Percentiles rank a stretch among this genome's conserved stretches.
Evolutionary conservation across 2,888 invertebrate genomes (phyloP).

Genomic region (Phymatocera aterrima): DNA sequence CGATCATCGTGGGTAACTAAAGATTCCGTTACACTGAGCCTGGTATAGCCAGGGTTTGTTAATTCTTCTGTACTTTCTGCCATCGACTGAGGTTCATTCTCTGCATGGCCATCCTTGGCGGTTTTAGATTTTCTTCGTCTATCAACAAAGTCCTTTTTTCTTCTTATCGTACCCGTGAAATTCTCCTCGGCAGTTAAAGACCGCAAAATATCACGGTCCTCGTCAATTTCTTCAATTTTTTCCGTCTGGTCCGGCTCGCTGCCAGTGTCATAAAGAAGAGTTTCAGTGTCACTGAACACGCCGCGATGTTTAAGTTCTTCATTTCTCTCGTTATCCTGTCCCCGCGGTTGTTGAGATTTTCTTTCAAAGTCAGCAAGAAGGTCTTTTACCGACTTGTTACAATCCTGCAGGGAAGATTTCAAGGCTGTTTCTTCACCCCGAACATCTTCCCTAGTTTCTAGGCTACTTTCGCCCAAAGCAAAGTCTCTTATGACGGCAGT

Average conservation of each 20-base stretch:
- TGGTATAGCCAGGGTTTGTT: constrained; percentile 62
- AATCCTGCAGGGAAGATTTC: constrained; percentile 58
- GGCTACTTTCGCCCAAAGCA: constrained; percentile 58
- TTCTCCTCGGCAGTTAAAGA: constrained; percentile 54
- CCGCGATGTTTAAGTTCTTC: constrained; percentile 68
- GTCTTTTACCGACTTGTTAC: constrained; percentile 73
- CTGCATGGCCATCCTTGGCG: constrained; percentile 50
- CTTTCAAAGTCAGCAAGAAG: constrained; percentile 74
- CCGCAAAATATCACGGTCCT: constrained; percentile 54
- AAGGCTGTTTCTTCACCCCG: constrained; percentile 48
- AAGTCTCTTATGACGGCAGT: constrained; percentile 60
- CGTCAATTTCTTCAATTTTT: constrained; percentile 67
- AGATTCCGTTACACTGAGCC: constrained; percentile 72
- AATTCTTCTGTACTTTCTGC: constrained; percentile 59
- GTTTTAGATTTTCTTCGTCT: constrained; percentile 55
- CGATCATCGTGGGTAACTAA: constrained; percentile 69
- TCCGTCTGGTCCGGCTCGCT: constrained; percentile 70
- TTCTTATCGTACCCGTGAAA: constrained; percentile 56
- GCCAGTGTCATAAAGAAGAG: constrained; percentile 74
- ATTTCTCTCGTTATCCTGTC: constrained; percentile 60
- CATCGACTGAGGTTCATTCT: constrained; percentile 42
- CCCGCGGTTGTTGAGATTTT: constrained; percentile 70
- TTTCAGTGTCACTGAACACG: constrained; percentile 75
- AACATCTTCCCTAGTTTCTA: constrained; percentile 25
- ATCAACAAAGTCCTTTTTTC: constrained; percentile 52